phyloP scores from a whole-genome alignment of 2,797 vertebrate genomes.

The Crossoptilon crossoptilon region DNA sequence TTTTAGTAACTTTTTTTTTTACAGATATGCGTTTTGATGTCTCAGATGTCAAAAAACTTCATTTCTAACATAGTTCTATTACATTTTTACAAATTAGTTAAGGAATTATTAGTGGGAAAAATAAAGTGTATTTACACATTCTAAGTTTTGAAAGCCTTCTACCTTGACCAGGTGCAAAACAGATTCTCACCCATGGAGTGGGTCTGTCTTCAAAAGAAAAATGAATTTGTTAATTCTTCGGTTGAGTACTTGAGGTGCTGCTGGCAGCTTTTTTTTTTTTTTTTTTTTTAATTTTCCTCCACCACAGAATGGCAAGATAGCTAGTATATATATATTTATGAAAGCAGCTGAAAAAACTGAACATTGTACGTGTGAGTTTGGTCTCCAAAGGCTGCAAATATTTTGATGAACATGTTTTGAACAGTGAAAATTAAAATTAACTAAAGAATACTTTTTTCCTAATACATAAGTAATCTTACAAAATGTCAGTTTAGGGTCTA shows the following conservation, averaged over 20 bases:
- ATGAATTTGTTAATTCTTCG: fast-evolving
- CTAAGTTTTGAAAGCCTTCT: neutral
- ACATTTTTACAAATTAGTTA: neutral
- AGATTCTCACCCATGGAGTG: neutral
- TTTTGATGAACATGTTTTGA: constrained; percentile 19
- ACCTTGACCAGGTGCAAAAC: neutral
- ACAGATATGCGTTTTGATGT: neutral
- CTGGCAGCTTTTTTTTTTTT: neutral
- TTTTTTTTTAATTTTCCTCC: neutral
- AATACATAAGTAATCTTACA: neutral
- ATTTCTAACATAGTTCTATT: neutral
- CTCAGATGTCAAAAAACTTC: neutral
- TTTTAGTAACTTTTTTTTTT: neutral
- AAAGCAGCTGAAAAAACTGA: neutral
- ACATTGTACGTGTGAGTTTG: neutral
- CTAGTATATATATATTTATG: neutral
- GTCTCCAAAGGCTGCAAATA: neutral
- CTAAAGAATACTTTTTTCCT: neutral
- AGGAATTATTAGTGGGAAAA: neutral
- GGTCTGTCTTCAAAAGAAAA: neutral
- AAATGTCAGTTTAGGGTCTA: neutral
- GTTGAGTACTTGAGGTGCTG: neutral
- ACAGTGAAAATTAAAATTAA: neutral
- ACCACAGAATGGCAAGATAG: neutral
- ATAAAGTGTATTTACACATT: neutral